phyloP scores from a whole-genome alignment of 1,140 invertebrate species.

The Platyscapa corneri region DNA sequence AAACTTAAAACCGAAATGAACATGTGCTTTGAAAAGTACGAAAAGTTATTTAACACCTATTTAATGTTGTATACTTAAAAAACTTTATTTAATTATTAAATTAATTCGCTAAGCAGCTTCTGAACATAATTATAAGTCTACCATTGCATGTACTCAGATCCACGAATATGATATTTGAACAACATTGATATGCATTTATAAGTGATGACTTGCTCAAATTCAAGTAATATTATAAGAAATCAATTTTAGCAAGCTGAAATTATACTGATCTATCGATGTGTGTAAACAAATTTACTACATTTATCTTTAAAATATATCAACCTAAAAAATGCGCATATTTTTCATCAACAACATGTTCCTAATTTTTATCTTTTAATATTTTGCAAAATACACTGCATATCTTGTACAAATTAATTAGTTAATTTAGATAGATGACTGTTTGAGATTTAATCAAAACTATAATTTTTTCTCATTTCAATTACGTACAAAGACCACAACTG shows the following conservation, averaged over 20 bases:
- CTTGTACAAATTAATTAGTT: neutral
- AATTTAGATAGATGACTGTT: too few species aligned
- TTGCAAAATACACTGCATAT: neutral
- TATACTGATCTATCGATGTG: neutral
- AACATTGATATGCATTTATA: neutral
- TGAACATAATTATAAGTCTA: neutral
- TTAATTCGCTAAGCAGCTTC: neutral
- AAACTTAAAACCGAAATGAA: neutral
- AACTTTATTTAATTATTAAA: neutral
- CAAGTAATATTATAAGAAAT: neutral
- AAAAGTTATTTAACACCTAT: neutral
- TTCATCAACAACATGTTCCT: too few species aligned
- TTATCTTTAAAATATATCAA: neutral
- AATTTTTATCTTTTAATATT: neutral
- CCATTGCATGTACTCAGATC: neutral
- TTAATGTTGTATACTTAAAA: neutral
- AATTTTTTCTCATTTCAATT: too few species aligned
- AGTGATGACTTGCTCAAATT: conserved; percentile 14
- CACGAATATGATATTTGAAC: neutral
- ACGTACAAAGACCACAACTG: too few species aligned
- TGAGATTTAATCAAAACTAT: too few species aligned
- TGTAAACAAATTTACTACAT: neutral
- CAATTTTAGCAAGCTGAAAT: neutral
- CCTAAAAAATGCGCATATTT: neutral
- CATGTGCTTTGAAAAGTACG: neutral